phyloP scores from a whole-genome alignment of 2,888 invertebrate species.

The Tuberolachnus salignus region DNA sequence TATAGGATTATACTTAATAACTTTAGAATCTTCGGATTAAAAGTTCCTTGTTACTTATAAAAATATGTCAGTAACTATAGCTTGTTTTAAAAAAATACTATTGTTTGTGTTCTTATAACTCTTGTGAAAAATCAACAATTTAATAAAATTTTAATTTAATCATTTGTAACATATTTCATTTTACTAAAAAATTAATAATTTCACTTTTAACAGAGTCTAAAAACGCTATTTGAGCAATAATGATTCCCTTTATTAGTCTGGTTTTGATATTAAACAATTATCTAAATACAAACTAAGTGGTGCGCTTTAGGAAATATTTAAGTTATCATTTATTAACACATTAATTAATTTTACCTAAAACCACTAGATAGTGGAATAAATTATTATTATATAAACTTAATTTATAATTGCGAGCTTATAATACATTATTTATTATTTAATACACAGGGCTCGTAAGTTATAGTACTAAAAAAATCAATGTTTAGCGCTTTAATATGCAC shows the following conservation, averaged over 20 bases:
- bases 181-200: slow-evolving; percentile 31
- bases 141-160: slow-evolving; percentile 14
- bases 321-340: slow-evolving; percentile 1
- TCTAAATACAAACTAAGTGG: slow-evolving; percentile 22
- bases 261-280: slow-evolving; percentile 1
- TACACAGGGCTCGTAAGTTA: no score
- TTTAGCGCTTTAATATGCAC: no score
- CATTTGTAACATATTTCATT: slow-evolving; percentile 9
- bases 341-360: slow-evolving; percentile 12
- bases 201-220: slow-evolving; percentile 20
- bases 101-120: slow-evolving; percentile 3
- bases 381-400: background rate
- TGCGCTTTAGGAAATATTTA: no score
- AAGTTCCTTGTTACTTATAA: background rate
- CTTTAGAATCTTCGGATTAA: slow-evolving; percentile 2
- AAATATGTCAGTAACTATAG: background rate
- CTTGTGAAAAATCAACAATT: slow-evolving; percentile 8
- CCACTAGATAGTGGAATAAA: background rate
- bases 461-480: no score
- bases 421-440: no score
- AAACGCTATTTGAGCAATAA: slow-evolving; percentile 43
- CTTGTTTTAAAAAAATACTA: slow-evolving; percentile 8
- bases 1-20: slow-evolving; percentile 5
- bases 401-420: no score
- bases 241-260: slow-evolving; percentile 34